A percentile compares a stretch with the other conserved stretches of the same genome.
These are phyloP conservation scores for Dione juno DNA, from an alignment of 2,888 invertebrate genomes.

Conservation along the genomic window DNA sequence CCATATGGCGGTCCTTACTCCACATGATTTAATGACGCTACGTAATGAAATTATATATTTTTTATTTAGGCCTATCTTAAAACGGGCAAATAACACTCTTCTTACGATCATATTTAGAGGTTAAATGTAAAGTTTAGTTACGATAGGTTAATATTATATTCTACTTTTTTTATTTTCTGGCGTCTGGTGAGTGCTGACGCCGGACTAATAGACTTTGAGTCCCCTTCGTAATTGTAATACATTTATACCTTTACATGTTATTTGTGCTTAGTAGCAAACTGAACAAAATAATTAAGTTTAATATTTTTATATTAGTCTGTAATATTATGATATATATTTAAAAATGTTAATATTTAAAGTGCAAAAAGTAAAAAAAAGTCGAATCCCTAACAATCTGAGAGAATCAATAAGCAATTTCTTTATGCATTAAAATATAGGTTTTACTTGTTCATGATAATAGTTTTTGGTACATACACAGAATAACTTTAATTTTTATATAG, in stretches of 20 bases:
- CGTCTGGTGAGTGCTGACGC: constrained; percentile 60
- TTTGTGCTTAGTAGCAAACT: neutral
- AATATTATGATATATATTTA: neutral
- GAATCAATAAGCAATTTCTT: too few species aligned
- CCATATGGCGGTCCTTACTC: constrained; percentile 83
- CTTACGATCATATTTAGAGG: constrained; percentile 49
- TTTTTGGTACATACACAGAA: neutral
- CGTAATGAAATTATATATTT: constrained; percentile 58
- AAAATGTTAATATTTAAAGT: neutral
- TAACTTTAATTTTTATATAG: neutral
- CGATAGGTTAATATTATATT: constrained; percentile 70
- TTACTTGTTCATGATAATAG: neutral
- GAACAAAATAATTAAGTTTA: neutral
- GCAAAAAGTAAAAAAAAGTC: neutral
- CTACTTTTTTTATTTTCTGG: constrained; percentile 64
- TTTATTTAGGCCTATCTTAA: constrained; percentile 36
- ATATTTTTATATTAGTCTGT: neutral
- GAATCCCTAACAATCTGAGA: too few species aligned
- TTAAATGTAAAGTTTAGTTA: constrained; percentile 52
- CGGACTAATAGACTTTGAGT: constrained; percentile 51
- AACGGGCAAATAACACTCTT: constrained; percentile 38
- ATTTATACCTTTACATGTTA: neutral
- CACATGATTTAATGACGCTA: constrained; percentile 82
- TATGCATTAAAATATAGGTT: neutral
- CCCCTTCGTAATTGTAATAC: constrained; percentile 7